Base-by-base conservation (phyloP, 2,888 invertebrate species). In the Tanytarsus gracilentus region DNA sequence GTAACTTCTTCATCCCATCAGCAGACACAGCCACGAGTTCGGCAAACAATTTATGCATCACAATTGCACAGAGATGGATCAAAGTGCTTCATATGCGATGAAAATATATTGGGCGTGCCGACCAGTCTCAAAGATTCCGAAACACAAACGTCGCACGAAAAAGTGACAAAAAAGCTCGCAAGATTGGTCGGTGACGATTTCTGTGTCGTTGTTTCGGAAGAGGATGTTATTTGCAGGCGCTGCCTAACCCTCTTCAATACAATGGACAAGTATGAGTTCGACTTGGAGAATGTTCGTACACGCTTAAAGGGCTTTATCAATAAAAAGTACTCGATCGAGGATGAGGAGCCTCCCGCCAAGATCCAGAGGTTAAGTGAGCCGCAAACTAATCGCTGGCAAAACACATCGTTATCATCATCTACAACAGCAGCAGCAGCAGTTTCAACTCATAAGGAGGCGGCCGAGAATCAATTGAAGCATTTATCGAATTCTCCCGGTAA, bases 121-220 rank as follows among this genome's bases (percentile, higher is more conserved):
- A 67, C 69, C 21, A 69, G 71, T 61, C 65, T 76, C 1, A 70
- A 72, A 39, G 73, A 74, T 30, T 69, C 72, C 66, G 65, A 66
- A 44, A 76, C 76, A 58, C 67, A 72, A 27, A 71, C 73, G 65
- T 72, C 75, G 9, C 70, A 72, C 55, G 75, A 75, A 55, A 73
- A 74, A 63, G 70, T 76, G 58, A 76, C 76, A 55, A 76, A 76
- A 64, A 77, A 77, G 69, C 71, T 77, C 64, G 76, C 74, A 2
- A 75, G 76, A 66, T 66, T 77, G 51, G 71, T 77, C 59, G 76
- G 76, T 26, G 75, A 76, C 66, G 73, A 73, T 7, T 77, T 75
- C 65, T 69, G 76, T 66, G 76, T 77, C 3, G 72, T 76, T 61
- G 73, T 77, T 3, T 73, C 74, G 60, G 70, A 69, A 3, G 74